These are phyloP conservation scores for Andrena fulva DNA, from an alignment of 2,888 invertebrate genomes.

Conservation along the genomic window DNA sequence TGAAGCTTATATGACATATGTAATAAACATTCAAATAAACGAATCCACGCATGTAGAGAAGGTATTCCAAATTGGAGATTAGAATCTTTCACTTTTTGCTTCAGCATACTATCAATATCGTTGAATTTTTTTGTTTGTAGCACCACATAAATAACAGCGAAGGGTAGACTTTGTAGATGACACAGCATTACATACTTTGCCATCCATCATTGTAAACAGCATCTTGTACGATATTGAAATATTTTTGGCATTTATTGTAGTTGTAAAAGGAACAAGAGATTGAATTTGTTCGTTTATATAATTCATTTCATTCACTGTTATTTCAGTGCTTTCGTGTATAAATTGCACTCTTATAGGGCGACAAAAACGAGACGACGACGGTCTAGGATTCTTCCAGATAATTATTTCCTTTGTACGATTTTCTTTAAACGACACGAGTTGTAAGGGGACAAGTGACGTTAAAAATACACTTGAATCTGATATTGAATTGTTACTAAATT, in stretches of 20 bases:
- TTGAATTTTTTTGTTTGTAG: background rate
- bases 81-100: background rate
- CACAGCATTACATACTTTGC: constrained; percentile 6
- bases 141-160: constrained; percentile 6
- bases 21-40: background rate
- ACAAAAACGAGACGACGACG: background rate
- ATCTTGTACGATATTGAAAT: background rate
- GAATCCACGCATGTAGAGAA: constrained; percentile 6
- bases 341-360: background rate
- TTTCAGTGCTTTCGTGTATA: background rate
- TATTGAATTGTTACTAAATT: background rate
- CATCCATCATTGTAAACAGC: background rate
- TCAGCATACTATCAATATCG: background rate
- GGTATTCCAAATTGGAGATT: background rate
- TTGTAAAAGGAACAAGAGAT: background rate
- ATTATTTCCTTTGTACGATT: background rate
- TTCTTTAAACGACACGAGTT: background rate
- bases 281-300: background rate
- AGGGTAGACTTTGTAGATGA: background rate
- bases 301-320: background rate
- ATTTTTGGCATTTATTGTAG: background rate
- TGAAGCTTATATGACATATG: constrained; percentile 13
- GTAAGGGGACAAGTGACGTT: background rate
- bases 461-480: background rate
- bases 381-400: constrained; percentile 5